phyloP scores from a whole-genome alignment of 2,113 vertebrate species.

The Mobula hypostoma region DNA sequence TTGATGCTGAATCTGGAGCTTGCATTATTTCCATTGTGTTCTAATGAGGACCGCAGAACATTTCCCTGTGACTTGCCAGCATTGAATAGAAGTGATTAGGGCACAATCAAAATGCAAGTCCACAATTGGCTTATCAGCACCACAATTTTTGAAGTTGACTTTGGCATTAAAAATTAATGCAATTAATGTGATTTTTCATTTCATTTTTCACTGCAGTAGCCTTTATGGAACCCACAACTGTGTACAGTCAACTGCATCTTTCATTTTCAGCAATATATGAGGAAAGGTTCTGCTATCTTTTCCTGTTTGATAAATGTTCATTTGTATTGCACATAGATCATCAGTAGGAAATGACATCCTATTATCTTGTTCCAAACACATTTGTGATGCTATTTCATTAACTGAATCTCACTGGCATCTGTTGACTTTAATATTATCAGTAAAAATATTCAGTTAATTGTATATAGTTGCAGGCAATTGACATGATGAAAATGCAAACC shows the following conservation, averaged over 20 bases:
- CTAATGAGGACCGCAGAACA: not conserved
- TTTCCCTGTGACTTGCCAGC: not conserved
- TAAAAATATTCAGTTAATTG: not conserved
- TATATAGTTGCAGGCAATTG: not conserved
- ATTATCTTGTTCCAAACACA: not conserved
- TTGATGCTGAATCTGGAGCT: not conserved
- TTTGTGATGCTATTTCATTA: not conserved
- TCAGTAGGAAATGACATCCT: not conserved
- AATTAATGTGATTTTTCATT: not conserved
- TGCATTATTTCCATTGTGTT: not conserved
- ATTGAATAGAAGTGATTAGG: not conserved
- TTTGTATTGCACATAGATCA: not conserved
- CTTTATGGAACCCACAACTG: not conserved
- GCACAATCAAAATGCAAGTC: not conserved
- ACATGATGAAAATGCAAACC: not conserved
- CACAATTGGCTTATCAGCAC: not conserved
- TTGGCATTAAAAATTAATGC: not conserved
- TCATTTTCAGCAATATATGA: not conserved
- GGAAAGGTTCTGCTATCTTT: not conserved
- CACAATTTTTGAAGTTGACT: not conserved
- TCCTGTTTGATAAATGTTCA: not conserved
- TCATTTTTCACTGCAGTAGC: not conserved
- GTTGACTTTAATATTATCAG: not conserved
- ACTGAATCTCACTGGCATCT: not conserved
- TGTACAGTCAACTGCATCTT: not conserved